Evolutionary conservation across 37 sponge, comb jelly and placozoan genomes (phyloP), one percentile per base, ranked within the genome.

Genomic region (Spongilla lacustris): DNA sequence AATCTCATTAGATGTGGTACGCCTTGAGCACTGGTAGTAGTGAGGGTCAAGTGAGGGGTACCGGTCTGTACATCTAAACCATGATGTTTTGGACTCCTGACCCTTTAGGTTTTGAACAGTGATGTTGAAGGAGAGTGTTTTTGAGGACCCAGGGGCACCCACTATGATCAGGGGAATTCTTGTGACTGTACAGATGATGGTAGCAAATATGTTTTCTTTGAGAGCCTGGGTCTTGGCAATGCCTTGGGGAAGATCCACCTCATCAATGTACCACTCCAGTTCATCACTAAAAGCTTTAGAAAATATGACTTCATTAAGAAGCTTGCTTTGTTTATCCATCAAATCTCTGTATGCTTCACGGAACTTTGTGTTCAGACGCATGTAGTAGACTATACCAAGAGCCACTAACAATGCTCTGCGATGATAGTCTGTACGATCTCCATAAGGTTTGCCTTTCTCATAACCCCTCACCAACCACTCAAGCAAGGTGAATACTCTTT

Each of bases 201-300:
- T 87, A 17, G 94, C 94, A 89, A 96, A 96, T 35, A 96, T 77
- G 79, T 96, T 96, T 91, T 96, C 97, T 76, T 92, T 96, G n/a
- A 97, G 77, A 67, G 97, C 97, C 66, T 90, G 77, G 0, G 97
- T 97, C 33, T 88, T 90, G 4, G 97, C 97, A 68, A 97, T 94
- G 2, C 97, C 97, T 29, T 81, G 80, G 68, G 97, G 97, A 1
- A 97, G 71, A 25, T 88, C 85, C 34, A 97, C 79, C 36, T 80
- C 49, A n/a, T 70, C 0, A 25, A 80, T 79, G 67, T 82, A 96
- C 66, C 76, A 91, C 11, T 96, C 81, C 76, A 96, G 78, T 77
- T 94, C 83, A 24, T 82, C 81, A 0, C 34, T 35, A 38, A 93
- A 87, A 34, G 86, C 85, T 81, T 46, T 4, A 46, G 46, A 46